phyloP scores from a whole-genome alignment of 2,113 vertebrate genomes.

The Azemiops feae region DNA sequence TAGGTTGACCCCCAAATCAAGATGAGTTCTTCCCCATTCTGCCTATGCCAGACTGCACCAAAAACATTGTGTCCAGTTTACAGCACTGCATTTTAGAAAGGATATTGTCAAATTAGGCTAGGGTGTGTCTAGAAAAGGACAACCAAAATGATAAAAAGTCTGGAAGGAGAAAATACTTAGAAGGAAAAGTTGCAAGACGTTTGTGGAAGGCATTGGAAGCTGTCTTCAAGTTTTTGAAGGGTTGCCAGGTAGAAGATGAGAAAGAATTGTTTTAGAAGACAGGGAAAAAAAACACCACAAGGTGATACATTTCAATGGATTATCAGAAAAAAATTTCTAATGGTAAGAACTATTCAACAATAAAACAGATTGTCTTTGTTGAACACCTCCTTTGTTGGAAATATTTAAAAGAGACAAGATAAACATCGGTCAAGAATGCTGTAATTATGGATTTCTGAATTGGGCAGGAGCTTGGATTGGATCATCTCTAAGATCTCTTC shows the following conservation, averaged over 20 bases:
- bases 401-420: background rate
- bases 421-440: background rate
- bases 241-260: background rate
- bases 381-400: background rate
- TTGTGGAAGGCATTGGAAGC: background rate
- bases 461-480: background rate
- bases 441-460: background rate
- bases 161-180: background rate
- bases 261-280: background rate
- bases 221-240: background rate
- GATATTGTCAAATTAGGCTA: background rate
- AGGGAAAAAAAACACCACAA: background rate
- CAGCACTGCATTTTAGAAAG: background rate
- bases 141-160: background rate
- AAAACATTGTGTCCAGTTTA: background rate
- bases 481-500: background rate
- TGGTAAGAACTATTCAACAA: background rate
- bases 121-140: background rate
- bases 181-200: background rate
- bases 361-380: background rate
- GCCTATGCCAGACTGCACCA: background rate
- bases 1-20: background rate
- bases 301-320: background rate
- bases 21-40: background rate
- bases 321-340: background rate